These are phyloP conservation scores for Eubucco bourcierii DNA, from an alignment of 2,113 vertebrate species.

Conservation along the genomic window DNA sequence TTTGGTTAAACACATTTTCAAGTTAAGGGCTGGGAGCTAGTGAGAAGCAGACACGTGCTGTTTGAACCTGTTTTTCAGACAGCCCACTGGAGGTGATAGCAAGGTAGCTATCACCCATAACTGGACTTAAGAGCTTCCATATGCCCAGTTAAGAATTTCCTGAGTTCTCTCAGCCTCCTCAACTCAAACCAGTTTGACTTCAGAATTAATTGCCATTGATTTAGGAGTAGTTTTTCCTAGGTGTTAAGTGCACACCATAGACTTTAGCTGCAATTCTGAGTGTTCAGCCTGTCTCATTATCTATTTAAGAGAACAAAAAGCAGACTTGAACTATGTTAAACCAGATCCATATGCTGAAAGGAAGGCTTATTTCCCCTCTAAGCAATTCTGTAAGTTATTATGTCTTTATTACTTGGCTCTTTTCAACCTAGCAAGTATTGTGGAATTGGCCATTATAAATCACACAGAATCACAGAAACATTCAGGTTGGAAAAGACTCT, in stretches of 20 bases:
- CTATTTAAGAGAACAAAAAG: constrained; percentile 25
- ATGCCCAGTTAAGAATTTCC: neutral
- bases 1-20: neutral
- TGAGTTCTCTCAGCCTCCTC: neutral
- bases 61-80: neutral
- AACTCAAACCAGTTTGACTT: neutral
- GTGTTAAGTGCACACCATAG: neutral
- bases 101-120: neutral
- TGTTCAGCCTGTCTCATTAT: neutral
- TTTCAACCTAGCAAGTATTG: constrained; percentile 29
- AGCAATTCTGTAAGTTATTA: constrained; percentile 35
- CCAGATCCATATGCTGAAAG: constrained; percentile 2
- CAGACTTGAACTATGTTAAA: constrained; percentile 45
- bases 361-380: constrained; percentile 23
- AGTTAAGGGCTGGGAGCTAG: neutral
- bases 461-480: neutral
- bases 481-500: no score
- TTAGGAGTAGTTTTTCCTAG: constrained; percentile 16
- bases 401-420: constrained; percentile 25
- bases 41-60: neutral
- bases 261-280: neutral
- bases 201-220: constrained; percentile 3
- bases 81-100: neutral
- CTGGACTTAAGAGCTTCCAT: constrained; percentile 23
- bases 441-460: constrained; percentile 20